Evolutionary conservation across 1,140 invertebrate genomes (phyloP).

Genomic region (Glomeris maerens): DNA sequence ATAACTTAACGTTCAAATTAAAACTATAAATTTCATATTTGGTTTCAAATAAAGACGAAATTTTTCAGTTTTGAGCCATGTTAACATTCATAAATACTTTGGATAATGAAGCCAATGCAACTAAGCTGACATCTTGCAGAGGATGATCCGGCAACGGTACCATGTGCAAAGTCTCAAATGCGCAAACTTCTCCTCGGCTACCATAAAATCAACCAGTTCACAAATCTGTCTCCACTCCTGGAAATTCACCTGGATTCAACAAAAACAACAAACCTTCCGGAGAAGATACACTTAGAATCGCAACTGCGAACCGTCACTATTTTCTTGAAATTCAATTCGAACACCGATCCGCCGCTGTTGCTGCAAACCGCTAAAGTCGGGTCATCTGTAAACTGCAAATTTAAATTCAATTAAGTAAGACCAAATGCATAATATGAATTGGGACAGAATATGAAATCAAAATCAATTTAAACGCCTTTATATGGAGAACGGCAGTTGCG

Average conservation of each 20-base stretch:
- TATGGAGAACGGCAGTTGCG: constrained; percentile 68
- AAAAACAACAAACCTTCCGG: constrained; percentile 44
- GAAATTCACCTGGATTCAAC: too few species aligned
- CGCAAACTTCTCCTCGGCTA: constrained; percentile 87
- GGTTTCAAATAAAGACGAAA: too few species aligned
- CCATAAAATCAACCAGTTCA: too few species aligned
- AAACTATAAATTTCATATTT: too few species aligned
- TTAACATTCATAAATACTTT: too few species aligned
- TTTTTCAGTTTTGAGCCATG: too few species aligned
- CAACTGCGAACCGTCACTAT: constrained; percentile 75
- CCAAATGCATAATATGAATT: constrained; percentile 5
- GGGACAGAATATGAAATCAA: not conserved
- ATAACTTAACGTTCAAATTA: too few species aligned
- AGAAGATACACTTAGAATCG: constrained; percentile 78
- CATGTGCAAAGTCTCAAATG: constrained; percentile 64
- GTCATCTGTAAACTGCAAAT: constrained; percentile 53
- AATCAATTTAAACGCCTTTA: constrained; percentile 45
- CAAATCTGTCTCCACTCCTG: too few species aligned
- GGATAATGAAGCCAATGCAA: constrained; percentile 83
- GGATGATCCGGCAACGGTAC: constrained; percentile 49
- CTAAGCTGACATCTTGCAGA: constrained; percentile 55
- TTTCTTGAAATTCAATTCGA: constrained; percentile 80
- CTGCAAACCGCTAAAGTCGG: constrained; percentile 64
- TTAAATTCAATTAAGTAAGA: constrained; percentile 12
- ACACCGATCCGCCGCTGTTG: constrained; percentile 94